Evolutionary conservation across 37 sponge, comb jelly and placozoan species (phyloP).

Genomic region (Dysidea cf. avara): DNA sequence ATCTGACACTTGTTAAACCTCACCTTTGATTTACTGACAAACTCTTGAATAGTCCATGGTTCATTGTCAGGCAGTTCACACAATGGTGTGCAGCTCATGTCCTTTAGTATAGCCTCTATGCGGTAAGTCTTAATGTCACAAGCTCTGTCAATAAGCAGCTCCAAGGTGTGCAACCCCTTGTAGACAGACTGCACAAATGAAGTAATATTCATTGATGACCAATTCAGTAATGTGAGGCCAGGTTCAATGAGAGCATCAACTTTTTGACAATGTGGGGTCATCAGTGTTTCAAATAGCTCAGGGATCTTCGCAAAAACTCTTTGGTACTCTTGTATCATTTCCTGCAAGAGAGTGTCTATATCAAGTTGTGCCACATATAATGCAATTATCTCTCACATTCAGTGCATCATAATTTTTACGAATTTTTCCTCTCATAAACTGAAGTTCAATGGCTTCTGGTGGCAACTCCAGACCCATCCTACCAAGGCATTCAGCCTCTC

Average conservation of each 20-base stretch:
- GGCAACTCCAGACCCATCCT: conserved; percentile 70
- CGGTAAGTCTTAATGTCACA: conserved; percentile 70
- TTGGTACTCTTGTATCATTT: conserved; percentile 46
- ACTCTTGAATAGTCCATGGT: conserved; percentile 63
- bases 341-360: conserved; percentile 1
- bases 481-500: conserved; percentile 88
- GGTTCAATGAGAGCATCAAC: conserved; percentile 20
- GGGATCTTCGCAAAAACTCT: conserved; percentile 46
- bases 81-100: conserved; percentile 69
- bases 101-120: conserved; percentile 60
- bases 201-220: conserved; percentile 85
- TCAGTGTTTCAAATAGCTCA: conserved; percentile 37
- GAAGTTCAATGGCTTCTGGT: conserved; percentile 19
- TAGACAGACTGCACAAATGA: background rate
- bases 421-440: conserved; percentile 41
- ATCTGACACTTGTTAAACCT: background rate
- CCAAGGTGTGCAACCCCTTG: background rate
- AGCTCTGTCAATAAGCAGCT: conserved; percentile 8
- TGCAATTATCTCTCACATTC: conserved; percentile 34
- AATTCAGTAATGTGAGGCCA: conserved; percentile 85
- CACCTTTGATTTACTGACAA: conserved; percentile 66
- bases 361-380: background rate
- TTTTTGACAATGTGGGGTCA: conserved; percentile 52
- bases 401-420: conserved; percentile 60
- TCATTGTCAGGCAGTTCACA: conserved; percentile 59